These are phyloP conservation scores for Chalcosyrphus nemorum DNA, from an alignment of 2,888 invertebrate species.

Conservation along the genomic window DNA sequence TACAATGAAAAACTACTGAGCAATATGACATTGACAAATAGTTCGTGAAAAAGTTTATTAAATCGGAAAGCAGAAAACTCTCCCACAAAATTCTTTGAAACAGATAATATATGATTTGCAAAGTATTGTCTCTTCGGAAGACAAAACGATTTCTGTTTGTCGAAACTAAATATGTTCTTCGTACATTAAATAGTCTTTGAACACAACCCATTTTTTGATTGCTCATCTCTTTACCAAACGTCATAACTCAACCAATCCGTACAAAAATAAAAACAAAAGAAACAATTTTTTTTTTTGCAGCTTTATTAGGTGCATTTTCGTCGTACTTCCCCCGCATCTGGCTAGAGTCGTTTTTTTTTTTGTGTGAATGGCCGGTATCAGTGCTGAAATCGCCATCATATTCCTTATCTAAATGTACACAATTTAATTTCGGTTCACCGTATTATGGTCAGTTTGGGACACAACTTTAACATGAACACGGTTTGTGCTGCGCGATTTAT, in stretches of 20 bases:
- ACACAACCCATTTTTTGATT: neutral
- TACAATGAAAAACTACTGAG: too few relatives aligned
- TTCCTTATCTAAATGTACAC: slow-evolving; percentile 47
- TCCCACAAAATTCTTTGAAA: too few relatives aligned
- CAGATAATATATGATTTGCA: too few relatives aligned
- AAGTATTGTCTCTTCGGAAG: too few relatives aligned
- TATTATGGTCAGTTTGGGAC: slow-evolving; percentile 75
- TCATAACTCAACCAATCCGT: slow-evolving; percentile 9
- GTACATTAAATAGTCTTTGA: too few relatives aligned
- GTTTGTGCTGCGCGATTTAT: slow-evolving; percentile 62
- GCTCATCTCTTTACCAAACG: neutral
- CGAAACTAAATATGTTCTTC: too few relatives aligned
- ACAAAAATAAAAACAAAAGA: slow-evolving; percentile 48
- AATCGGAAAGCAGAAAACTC: too few relatives aligned
- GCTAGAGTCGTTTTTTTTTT: neutral
- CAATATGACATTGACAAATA: too few relatives aligned
- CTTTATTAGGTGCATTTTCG: slow-evolving; percentile 3
- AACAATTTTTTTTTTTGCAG: neutral
- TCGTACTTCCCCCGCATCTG: neutral
- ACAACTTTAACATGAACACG: slow-evolving; percentile 75
- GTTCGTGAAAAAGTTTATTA: too few relatives aligned
- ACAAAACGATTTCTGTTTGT: too few relatives aligned
- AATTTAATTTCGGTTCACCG: slow-evolving; percentile 29
- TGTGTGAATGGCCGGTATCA: slow-evolving; percentile 12
- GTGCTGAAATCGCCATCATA: neutral